phyloP scores from a whole-genome alignment of 2,888 invertebrate species.

The Spodoptera littoralis region DNA sequence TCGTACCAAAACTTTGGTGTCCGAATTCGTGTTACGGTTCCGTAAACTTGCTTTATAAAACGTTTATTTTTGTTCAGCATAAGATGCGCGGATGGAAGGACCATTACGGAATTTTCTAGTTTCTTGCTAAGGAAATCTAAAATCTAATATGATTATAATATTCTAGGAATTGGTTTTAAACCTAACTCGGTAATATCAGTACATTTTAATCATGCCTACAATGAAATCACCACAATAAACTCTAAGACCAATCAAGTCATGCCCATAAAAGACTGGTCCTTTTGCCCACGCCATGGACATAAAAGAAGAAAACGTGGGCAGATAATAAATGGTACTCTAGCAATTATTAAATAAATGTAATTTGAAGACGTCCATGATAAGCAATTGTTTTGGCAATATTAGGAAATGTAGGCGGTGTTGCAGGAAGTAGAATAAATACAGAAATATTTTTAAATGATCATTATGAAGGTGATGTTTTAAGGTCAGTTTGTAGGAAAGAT shows the following conservation, averaged over 20 bases:
- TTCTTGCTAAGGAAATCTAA: no score
- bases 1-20: constrained; percentile 20
- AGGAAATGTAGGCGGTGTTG: constrained; percentile 38
- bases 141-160: no score
- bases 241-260: constrained; percentile 33
- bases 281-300: constrained; percentile 40
- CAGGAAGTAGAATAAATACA: constrained; percentile 16
- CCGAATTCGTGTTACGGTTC: constrained; percentile 16
- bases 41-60: constrained; percentile 6
- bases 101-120: not conserved
- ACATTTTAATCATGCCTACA: constrained; percentile 22
- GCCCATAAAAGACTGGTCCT: constrained; percentile 42
- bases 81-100: constrained; percentile 5
- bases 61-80: constrained; percentile 2
- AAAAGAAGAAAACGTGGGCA: constrained; percentile 50
- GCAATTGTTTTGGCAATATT: constrained; percentile 53
- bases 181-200: constrained; percentile 5
- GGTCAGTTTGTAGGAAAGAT: constrained; percentile 15
- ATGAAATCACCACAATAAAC: constrained; percentile 48
- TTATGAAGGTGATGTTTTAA: constrained; percentile 29
- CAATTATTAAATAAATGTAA: constrained; percentile 53
- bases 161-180: no score
- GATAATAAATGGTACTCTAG: constrained; percentile 49
- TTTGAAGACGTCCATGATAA: constrained; percentile 34
- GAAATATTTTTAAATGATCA: constrained; percentile 5